These are phyloP conservation scores for Sciurus niger DNA, from an alignment of 2,113 vertebrate species.

Conservation along the genomic window DNA sequence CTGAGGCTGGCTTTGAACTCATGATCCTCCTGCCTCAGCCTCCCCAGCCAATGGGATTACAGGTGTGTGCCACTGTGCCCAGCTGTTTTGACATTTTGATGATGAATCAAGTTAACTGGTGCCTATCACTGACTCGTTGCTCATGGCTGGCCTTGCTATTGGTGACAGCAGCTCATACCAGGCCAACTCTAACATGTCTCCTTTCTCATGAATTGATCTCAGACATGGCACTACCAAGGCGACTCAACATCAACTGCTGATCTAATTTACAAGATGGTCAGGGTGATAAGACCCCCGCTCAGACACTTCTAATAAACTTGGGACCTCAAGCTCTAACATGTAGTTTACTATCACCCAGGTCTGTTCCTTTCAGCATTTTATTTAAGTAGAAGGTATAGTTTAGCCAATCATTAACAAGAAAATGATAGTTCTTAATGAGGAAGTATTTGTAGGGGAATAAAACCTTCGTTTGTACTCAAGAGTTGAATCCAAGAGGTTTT, in stretches of 20 bases:
- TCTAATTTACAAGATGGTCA: not conserved
- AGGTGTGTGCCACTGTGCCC: too few species aligned
- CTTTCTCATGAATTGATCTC: not conserved
- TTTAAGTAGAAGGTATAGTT: not conserved
- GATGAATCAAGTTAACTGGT: not conserved
- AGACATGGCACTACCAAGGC: not conserved
- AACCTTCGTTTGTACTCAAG: not conserved
- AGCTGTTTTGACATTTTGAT: not conserved
- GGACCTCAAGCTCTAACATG: not conserved
- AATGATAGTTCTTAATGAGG: not conserved
- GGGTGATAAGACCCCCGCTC: not conserved
- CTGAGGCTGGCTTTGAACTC: too few species aligned
- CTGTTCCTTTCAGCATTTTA: conserved; percentile 29
- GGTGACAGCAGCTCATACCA: rapidly evolving
- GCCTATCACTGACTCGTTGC: not conserved
- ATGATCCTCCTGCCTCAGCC: too few species aligned
- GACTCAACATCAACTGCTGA: not conserved
- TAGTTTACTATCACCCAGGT: not conserved
- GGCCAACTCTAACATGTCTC: not conserved
- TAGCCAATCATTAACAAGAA: not conserved
- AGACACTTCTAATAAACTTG: not conserved
- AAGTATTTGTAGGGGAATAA: not conserved
- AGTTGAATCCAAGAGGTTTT: not conserved
- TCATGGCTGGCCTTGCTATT: not conserved
- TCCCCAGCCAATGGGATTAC: too few species aligned